A percentile compares a stretch with the other conserved stretches of the same genome.
Conservation (phyloP, 2,888 invertebrate species). For the Calameuta idolon region DNA sequence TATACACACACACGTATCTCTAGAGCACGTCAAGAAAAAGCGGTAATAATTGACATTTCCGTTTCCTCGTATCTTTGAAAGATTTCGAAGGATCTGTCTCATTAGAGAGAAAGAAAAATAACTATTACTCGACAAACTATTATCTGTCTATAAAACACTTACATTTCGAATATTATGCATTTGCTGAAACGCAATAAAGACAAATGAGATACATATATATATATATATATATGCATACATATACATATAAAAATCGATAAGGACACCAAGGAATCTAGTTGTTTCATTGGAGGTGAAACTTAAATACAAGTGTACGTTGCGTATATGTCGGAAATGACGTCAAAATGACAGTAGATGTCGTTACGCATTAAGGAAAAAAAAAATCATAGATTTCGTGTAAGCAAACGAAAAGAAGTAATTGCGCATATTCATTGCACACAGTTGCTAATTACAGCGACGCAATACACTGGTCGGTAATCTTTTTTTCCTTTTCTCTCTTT, state of each 20-base stretch:
- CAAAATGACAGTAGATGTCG: background rate
- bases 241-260: background rate
- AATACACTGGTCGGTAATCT: background rate
- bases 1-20: background rate
- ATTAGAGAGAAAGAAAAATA: background rate
- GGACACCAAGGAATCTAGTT: background rate
- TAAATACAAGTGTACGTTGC: background rate
- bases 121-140: background rate
- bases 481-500: conserved; percentile 17
- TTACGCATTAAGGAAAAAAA: background rate
- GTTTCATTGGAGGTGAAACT: background rate
- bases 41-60: background rate
- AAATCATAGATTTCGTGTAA: background rate
- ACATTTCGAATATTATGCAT: background rate
- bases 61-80: background rate
- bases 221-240: background rate
- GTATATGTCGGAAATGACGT: background rate
- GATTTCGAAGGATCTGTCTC: background rate
- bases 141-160: background rate
- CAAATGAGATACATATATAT: too few relatives aligned
- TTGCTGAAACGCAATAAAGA: background rate
- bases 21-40: background rate
- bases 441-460: background rate
- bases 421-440: background rate
- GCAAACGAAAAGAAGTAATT: background rate